These are phyloP conservation scores for Pseudomyrmex cubaensis DNA, from an alignment of 1,140 invertebrate species.

Conservation along the genomic window DNA sequence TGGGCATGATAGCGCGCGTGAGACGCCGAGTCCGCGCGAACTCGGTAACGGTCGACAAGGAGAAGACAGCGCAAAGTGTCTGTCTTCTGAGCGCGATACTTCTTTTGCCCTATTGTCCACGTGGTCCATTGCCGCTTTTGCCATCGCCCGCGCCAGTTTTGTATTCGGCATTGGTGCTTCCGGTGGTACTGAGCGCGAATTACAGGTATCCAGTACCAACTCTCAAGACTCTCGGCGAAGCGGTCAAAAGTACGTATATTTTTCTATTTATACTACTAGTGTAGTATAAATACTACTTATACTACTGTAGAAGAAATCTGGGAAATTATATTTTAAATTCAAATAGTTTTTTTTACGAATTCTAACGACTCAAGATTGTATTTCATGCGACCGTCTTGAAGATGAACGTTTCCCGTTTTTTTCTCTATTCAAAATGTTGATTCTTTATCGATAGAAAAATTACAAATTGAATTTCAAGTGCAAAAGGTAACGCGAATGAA, in stretches of 20 bases:
- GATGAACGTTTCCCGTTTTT: too few species aligned
- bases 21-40: conserved; percentile 87
- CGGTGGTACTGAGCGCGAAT: conserved; percentile 88
- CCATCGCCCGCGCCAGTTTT: conserved; percentile 86
- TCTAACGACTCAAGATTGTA: too few species aligned
- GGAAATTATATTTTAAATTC: not conserved
- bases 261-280: not conserved
- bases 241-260: conserved; percentile 80
- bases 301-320: not conserved
- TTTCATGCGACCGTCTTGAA: too few species aligned
- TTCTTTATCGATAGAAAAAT: too few species aligned
- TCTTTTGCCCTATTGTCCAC: conserved; percentile 87
- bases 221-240: conserved; percentile 82
- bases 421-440: too few species aligned
- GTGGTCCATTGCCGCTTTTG: conserved; percentile 86
- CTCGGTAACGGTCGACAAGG: conserved; percentile 87
- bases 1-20: conserved; percentile 90
- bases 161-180: conserved; percentile 88
- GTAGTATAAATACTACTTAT: too few species aligned
- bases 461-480: too few species aligned
- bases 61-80: conserved; percentile 89
- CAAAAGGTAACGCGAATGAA: too few species aligned
- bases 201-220: conserved; percentile 87
- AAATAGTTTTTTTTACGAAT: not conserved
- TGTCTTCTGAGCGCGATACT: conserved; percentile 88